Conservation (phyloP, 2,888 invertebrate species). For the Odontothrips loti region DNA sequence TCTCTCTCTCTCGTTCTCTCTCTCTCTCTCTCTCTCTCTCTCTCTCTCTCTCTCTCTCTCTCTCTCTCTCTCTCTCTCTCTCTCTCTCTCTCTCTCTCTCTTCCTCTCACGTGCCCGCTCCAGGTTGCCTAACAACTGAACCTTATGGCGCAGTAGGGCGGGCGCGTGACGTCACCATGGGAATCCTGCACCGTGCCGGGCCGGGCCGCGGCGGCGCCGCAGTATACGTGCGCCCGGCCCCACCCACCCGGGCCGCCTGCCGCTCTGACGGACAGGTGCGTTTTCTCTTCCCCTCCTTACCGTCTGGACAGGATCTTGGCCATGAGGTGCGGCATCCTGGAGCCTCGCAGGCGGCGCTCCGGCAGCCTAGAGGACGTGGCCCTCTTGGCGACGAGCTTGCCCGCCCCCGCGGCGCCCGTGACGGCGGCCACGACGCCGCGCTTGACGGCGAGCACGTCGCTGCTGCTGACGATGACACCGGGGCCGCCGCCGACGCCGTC, state of each 20-base stretch:
- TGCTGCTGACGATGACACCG: no score
- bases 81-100: no score
- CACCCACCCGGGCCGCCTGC: neutral
- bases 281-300: constrained; percentile 10
- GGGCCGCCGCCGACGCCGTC: neutral
- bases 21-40: no score
- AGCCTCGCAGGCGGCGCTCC: constrained; percentile 10
- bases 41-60: no score
- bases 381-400: neutral
- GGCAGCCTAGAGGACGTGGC: neutral
- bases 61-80: no score
- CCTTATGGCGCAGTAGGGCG: no score
- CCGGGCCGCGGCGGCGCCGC: neutral
- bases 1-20: no score
- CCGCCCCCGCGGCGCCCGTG: neutral
- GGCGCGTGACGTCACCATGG: no score
- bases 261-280: no score
- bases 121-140: no score
- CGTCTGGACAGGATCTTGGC: constrained; percentile 39
- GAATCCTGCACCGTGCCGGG: no score
- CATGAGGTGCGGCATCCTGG: constrained; percentile 28
- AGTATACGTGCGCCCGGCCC: neutral
- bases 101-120: no score
- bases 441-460: neutral
- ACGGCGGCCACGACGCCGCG: neutral